Percentiles rank a stretch among this genome's conserved stretches.
Evolutionary conservation across 2,113 vertebrate species (phyloP).

Genomic region (Corvus hawaiiensis): DNA sequence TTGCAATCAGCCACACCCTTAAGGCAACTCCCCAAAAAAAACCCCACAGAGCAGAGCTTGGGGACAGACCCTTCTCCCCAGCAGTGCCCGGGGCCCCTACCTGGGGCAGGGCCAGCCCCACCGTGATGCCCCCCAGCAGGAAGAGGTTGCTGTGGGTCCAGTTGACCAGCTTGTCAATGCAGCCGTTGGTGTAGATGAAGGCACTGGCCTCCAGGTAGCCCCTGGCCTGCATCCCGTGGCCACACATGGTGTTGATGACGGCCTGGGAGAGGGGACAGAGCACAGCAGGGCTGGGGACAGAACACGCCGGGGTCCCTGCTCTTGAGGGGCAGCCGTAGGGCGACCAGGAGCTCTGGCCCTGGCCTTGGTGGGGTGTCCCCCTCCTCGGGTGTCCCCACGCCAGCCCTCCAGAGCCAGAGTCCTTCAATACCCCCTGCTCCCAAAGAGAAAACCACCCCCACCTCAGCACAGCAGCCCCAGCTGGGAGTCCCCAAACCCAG

Average conservation of each 20-base stretch:
- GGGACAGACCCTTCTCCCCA: rapidly evolving
- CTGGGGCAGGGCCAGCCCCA: slow-evolving; percentile 91
- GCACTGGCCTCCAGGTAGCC: slow-evolving; percentile 70
- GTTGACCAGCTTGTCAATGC: slow-evolving; percentile 90
- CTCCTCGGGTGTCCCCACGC: not conserved
- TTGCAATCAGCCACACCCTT: rapidly evolving
- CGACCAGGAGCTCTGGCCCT: not conserved
- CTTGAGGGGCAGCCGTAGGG: not conserved
- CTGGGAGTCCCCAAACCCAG: not conserved
- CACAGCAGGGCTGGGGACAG: not conserved
- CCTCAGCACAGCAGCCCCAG: not conserved
- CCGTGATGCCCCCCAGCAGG: slow-evolving; percentile 83
- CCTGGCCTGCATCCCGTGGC: slow-evolving; percentile 79
- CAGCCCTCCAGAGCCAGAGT: not conserved
- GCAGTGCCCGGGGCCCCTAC: slow-evolving; percentile 21
- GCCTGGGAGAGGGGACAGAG: slow-evolving; percentile 42
- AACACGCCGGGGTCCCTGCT: not conserved
- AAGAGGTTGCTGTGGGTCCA: slow-evolving; percentile 94
- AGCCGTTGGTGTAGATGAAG: slow-evolving; percentile 87
- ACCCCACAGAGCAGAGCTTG: not conserved
- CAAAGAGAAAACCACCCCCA: not conserved
- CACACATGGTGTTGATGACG: slow-evolving; percentile 96
- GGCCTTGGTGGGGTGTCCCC: not conserved
- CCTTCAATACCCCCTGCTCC: not conserved
- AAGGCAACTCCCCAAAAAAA: not conserved